Evolutionary conservation across 1,140 invertebrate species (phyloP), one percentile per base, ranked within the genome.

Genomic region (Brachionus rubens): DNA sequence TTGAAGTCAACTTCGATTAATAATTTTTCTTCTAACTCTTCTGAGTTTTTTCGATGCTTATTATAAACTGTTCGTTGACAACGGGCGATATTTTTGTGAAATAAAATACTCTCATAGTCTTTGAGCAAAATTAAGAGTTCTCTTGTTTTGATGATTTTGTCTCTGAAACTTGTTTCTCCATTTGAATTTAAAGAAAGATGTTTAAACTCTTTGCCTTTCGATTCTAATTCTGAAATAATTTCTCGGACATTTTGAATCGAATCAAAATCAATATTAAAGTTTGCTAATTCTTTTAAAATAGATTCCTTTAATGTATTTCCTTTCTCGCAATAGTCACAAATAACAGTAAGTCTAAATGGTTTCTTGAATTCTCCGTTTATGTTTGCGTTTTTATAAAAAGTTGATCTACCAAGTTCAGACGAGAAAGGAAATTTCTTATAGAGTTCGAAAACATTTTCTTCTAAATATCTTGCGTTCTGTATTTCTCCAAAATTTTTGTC

Each of bases 41-140:
- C 59, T 3, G 24, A 1, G 43, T 16, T 62, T 21, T 33, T 62
- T 21, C 21, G 30, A 41, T 62, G 56, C 21, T 62, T 62, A 36
- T 62, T 62, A 41, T 62, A 62, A 62, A 33, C 56, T 19, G 19
- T 21, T 41, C 56, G 33, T 62, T 62, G 56, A 41, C n/a, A 16
- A 19, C n/a, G 40, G 14, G 56, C 56, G 41, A 62, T 62, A 21
- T 62, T 62, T 62, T 62, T 62, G 41, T 62, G 56, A 62, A 62
- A 40, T 36, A 7, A 41, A 16, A 62, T 19, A 28, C 16, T 41
- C 41, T 62, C 56, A 41, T 21, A 62, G 19, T 62, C 56, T 62
- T 62, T 62, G 40, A 62, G 41, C 40, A 24, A 12, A 65, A 21
- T 12, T n/a, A 65, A 21, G 19, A 65, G 43, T 21, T 41, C 33